These are phyloP conservation scores for Dolichomitus sp. DNA, from an alignment of 2,888 invertebrate species.

Conservation along the genomic window DNA sequence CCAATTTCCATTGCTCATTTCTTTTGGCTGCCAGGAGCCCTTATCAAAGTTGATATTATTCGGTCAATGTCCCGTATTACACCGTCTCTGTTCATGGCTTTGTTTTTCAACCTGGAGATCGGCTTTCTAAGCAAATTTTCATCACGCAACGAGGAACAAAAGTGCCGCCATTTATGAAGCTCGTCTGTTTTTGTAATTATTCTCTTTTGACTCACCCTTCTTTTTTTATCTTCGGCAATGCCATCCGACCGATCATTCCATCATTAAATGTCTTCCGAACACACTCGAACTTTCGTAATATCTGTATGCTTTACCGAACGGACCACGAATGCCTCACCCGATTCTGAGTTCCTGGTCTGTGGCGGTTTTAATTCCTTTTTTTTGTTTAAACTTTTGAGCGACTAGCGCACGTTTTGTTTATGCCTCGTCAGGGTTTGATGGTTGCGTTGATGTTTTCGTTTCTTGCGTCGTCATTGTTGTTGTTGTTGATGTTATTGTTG, in stretches of 20 bases:
- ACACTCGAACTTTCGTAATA: neutral
- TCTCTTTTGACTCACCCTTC: neutral
- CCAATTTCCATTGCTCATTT: conserved; percentile 3
- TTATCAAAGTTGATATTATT: neutral
- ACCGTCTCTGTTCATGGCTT: neutral
- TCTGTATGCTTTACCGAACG: neutral
- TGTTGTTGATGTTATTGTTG: conserved; percentile 10
- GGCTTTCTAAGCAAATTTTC: neutral
- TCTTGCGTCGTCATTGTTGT: conserved; percentile 14
- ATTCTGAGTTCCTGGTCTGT: conserved; percentile 5
- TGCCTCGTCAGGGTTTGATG: conserved; percentile 33
- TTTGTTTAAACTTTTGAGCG: conserved; percentile 16
- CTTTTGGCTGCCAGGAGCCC: neutral
- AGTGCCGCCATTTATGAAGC: neutral
- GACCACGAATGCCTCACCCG: neutral
- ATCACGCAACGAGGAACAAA: neutral
- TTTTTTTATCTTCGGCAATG: neutral
- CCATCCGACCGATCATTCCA: conserved; percentile 12
- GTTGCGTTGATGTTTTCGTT: neutral
- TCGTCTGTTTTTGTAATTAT: neutral
- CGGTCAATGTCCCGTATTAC: neutral
- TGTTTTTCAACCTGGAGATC: neutral
- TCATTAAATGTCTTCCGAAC: neutral
- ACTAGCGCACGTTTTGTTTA: conserved; percentile 28
- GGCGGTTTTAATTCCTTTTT: conserved; percentile 1